phyloP scores from a whole-genome alignment of 2,113 vertebrate species.

The Aleadryas rufinucha region DNA sequence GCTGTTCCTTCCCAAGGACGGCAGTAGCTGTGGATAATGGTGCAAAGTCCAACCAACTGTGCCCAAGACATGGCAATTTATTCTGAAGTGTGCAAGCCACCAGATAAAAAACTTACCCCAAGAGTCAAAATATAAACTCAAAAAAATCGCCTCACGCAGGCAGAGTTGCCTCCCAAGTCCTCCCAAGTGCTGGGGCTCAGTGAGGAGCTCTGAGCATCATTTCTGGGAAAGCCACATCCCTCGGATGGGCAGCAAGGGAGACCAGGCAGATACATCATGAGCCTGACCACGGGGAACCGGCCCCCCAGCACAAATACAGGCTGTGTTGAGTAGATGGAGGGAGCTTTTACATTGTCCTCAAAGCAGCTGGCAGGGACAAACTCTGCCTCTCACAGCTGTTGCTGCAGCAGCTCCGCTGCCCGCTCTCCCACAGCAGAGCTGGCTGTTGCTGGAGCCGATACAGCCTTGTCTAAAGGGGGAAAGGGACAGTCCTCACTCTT shows the following conservation, averaged over 20 bases:
- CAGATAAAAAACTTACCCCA: background rate
- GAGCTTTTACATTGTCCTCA: background rate
- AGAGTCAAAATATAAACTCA: background rate
- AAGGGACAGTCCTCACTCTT: background rate
- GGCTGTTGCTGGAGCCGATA: background rate
- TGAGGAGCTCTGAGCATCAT: fast-evolving
- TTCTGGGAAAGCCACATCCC: background rate
- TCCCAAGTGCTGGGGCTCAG: background rate
- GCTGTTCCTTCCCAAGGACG: fast-evolving
- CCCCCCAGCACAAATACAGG: background rate
- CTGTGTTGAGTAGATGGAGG: background rate
- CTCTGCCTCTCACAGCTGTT: background rate
- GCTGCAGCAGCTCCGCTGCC: background rate
- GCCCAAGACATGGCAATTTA: fast-evolving
- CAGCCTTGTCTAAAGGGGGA: background rate
- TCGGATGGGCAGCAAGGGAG: fast-evolving
- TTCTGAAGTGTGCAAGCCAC: background rate
- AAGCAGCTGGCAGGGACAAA: background rate
- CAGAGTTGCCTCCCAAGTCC: background rate
- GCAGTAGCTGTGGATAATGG: fast-evolving
- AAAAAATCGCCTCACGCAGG: background rate
- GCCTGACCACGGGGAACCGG: background rate
- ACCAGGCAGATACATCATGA: fast-evolving
- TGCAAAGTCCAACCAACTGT: fast-evolving
- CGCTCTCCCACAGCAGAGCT: fast-evolving